Evolutionary conservation across 2,888 invertebrate species (phyloP).

Genomic region (Epirrhoe alternata): DNA sequence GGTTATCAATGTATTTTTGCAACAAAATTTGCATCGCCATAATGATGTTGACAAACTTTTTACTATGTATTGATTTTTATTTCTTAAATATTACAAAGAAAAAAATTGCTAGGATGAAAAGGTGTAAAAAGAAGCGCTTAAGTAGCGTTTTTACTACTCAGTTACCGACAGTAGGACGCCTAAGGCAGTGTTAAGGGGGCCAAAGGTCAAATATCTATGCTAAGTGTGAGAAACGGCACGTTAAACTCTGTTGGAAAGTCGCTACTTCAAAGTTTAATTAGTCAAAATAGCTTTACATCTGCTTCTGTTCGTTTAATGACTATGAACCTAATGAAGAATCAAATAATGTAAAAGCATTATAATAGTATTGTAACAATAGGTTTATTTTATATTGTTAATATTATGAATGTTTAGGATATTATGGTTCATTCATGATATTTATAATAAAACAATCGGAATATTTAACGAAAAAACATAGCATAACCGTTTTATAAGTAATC

Average conservation of each 20-base stretch:
- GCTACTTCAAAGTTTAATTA: conserved; percentile 14
- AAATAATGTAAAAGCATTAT: no score
- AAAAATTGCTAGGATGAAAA: neutral
- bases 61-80: no score
- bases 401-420: no score
- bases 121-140: conserved; percentile 3
- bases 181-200: conserved; percentile 16
- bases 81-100: neutral
- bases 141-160: conserved; percentile 14
- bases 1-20: no score
- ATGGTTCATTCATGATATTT: no score
- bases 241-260: conserved; percentile 21
- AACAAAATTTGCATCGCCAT: no score
- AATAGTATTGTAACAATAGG: no score
- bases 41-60: no score
- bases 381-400: no score
- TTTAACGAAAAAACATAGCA: no score
- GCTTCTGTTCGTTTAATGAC: conserved; percentile 1
- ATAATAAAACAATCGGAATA: no score
- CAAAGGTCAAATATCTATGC: conserved; percentile 32
- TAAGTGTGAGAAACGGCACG: conserved; percentile 29
- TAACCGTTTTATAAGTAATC: neutral
- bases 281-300: neutral
- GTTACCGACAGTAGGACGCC: conserved; percentile 13
- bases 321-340: neutral